phyloP scores from a whole-genome alignment of 1,140 invertebrate species.

The Euglossa dilemma region DNA sequence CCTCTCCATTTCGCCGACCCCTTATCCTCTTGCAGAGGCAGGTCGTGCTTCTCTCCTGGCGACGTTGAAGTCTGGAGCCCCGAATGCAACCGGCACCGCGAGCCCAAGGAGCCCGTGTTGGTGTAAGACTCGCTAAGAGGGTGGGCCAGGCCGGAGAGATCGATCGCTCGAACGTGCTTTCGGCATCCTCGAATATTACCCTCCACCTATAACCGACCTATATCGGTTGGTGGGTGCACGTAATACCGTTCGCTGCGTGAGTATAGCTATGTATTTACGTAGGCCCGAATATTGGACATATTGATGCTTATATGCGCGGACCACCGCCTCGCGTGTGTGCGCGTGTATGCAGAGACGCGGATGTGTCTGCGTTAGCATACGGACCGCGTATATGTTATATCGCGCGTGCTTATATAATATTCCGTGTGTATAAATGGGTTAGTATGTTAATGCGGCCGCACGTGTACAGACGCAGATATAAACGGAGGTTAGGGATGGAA shows the following conservation, averaged over 20 bases:
- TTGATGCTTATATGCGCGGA: slow-evolving; percentile 9
- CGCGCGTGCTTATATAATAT: slow-evolving; percentile 1
- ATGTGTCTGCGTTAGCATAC: background rate
- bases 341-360: no score
- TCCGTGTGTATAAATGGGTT: slow-evolving; percentile 18
- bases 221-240: slow-evolving; percentile 54
- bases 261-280: slow-evolving; percentile 52
- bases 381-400: background rate
- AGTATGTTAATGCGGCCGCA: slow-evolving; percentile 7
- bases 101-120: slow-evolving; percentile 43
- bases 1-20: background rate
- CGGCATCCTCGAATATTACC: slow-evolving; percentile 73
- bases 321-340: background rate
- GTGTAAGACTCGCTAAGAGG: slow-evolving; percentile 52
- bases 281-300: slow-evolving; percentile 39
- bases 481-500: slow-evolving; percentile 6
- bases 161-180: slow-evolving; percentile 74
- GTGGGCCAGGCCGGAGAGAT: slow-evolving; percentile 56
- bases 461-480: background rate
- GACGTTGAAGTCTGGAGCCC: slow-evolving; percentile 58
- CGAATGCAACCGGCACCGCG: slow-evolving; percentile 57
- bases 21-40: slow-evolving; percentile 26
- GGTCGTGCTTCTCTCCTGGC: slow-evolving; percentile 57
- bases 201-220: slow-evolving; percentile 62
- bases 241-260: slow-evolving; percentile 59